phyloP scores from a whole-genome alignment of 2,113 vertebrate genomes.

The Tretioscincus oriximinensis region DNA sequence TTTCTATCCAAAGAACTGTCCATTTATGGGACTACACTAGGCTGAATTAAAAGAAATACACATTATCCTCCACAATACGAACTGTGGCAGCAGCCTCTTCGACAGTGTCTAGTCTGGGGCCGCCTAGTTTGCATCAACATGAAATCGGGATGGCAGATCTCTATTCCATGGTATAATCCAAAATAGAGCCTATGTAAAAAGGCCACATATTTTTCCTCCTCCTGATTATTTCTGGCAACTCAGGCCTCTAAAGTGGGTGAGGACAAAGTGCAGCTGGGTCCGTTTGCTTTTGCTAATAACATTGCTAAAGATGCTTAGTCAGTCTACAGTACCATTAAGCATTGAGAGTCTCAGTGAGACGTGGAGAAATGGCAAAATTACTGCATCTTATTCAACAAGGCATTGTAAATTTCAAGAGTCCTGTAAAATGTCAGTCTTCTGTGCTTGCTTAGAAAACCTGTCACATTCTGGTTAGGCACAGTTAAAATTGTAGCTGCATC shows the following conservation, averaged over 20 bases:
- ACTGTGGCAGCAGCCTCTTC: background rate
- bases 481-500: background rate
- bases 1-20: too few species aligned
- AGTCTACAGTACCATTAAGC: background rate
- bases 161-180: too few species aligned
- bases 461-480: background rate
- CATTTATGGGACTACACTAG: too few species aligned
- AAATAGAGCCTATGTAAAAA: too few species aligned
- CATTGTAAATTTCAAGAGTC: background rate
- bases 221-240: background rate
- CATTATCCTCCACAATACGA: background rate
- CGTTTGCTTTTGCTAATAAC: background rate
- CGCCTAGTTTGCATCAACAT: too few species aligned
- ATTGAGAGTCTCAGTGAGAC: background rate
- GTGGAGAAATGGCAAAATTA: background rate
- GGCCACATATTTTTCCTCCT: too few species aligned
- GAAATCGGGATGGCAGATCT: too few species aligned
- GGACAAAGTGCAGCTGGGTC: background rate
- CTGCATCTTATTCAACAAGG: conserved; percentile 13
- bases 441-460: background rate
- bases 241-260: background rate
- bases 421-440: background rate
- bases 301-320: background rate
- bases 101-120: too few species aligned
- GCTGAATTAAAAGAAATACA: background rate